These are phyloP conservation scores for Anolis apletophallus DNA, from an alignment of 2,797 vertebrate genomes.

Conservation along the genomic window DNA sequence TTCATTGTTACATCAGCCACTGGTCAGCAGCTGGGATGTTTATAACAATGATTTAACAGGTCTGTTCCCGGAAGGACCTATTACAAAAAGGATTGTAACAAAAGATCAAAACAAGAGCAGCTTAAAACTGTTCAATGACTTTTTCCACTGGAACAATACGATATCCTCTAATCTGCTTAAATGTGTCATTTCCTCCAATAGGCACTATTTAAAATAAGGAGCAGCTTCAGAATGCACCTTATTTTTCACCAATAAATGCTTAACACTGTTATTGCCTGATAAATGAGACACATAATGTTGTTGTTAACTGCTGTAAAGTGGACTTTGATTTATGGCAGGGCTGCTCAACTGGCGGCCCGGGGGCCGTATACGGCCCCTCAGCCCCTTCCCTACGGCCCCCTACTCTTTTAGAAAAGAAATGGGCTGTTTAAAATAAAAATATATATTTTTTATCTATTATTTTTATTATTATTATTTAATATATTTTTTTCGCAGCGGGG, in stretches of 20 bases:
- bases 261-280: not conserved
- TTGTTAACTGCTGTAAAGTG: too few relatives aligned
- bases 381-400: too few relatives aligned
- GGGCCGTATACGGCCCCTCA: too few relatives aligned
- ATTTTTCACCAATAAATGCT: slow-evolving; percentile 7
- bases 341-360: too few relatives aligned
- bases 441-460: too few relatives aligned
- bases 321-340: too few relatives aligned
- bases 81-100: slow-evolving; percentile 21
- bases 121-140: slow-evolving; percentile 20
- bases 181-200: slow-evolving; percentile 26
- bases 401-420: too few relatives aligned
- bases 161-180: slow-evolving; percentile 15
- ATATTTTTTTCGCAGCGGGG: too few relatives aligned
- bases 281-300: not conserved
- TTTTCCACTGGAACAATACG: slow-evolving; percentile 10
- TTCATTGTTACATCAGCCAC: slow-evolving; percentile 12
- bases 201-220: not conserved
- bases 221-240: not conserved
- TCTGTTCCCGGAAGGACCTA: not conserved
- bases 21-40: slow-evolving; percentile 21
- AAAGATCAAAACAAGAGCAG: slow-evolving; percentile 23
- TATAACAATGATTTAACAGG: slow-evolving; percentile 15
- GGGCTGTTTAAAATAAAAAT: too few relatives aligned
- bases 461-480: too few relatives aligned